Percentiles rank a stretch among this genome's conserved stretches.
Conservation (phyloP, 2,113 vertebrate genomes). For the Tachuris rubrigastra region DNA sequence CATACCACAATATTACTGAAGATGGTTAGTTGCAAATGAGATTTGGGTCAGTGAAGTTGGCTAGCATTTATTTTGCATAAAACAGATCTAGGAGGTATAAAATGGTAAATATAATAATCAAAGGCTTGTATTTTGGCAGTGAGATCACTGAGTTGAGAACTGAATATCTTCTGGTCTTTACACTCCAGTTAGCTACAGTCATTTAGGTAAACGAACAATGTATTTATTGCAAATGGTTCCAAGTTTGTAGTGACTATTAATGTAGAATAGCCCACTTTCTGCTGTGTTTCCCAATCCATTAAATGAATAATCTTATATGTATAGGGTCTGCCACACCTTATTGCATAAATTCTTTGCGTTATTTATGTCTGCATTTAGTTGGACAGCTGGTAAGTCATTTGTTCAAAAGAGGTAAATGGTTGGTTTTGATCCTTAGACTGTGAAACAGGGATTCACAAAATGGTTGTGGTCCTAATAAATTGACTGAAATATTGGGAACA, state of each 20-base stretch:
- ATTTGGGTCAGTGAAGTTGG: slow-evolving; percentile 68
- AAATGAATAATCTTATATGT: slow-evolving; percentile 40
- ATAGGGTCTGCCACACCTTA: slow-evolving; percentile 79
- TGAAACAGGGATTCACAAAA: slow-evolving; percentile 64
- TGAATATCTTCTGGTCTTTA: slow-evolving; percentile 38
- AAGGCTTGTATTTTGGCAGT: background rate
- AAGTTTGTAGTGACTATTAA: slow-evolving; percentile 17
- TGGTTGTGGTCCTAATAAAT: background rate
- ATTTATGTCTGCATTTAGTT: slow-evolving; percentile 80
- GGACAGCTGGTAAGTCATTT: slow-evolving; percentile 74
- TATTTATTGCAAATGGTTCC: slow-evolving; percentile 21
- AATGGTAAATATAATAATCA: slow-evolving; percentile 46
- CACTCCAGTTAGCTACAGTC: slow-evolving; percentile 25
- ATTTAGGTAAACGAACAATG: slow-evolving; percentile 35
- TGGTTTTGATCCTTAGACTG: slow-evolving; percentile 82
- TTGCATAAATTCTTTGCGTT: slow-evolving; percentile 80
- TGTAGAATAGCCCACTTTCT: slow-evolving; percentile 40
- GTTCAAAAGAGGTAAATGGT: slow-evolving; percentile 72
- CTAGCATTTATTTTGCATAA: slow-evolving; percentile 68
- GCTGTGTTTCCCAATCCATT: slow-evolving; percentile 43
- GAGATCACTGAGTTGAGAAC: slow-evolving; percentile 34
- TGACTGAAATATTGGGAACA: slow-evolving; percentile 11
- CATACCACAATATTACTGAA: slow-evolving; percentile 30
- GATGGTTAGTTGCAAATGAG: slow-evolving; percentile 70
- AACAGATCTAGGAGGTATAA: slow-evolving; percentile 27